phyloP scores from a whole-genome alignment of 2,888 invertebrate genomes.

The Schrankia costaestrigalis region DNA sequence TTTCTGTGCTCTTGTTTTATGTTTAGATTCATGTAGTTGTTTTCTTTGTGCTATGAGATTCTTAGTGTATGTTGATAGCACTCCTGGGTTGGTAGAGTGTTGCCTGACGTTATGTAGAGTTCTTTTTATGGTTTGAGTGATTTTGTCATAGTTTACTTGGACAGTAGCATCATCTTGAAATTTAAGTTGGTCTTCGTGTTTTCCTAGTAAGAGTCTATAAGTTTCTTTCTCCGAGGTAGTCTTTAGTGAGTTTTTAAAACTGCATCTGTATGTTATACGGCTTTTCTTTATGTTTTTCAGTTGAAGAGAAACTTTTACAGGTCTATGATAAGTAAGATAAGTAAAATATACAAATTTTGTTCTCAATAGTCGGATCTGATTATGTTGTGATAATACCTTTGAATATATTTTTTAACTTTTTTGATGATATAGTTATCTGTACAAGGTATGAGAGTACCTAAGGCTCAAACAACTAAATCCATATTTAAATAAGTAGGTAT shows the following conservation, averaged over 20 bases:
- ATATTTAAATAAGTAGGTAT: no score
- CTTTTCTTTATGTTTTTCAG: not conserved
- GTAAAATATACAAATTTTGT: not conserved
- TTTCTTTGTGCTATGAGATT: not conserved
- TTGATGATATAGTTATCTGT: no score
- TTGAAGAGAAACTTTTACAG: not conserved
- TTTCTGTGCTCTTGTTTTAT: not conserved
- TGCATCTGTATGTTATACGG: not conserved
- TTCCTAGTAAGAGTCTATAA: not conserved
- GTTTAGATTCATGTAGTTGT: conserved; percentile 1
- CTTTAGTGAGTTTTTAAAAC: not conserved
- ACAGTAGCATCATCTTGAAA: not conserved
- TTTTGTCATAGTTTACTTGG: conserved; percentile 1
- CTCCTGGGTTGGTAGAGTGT: not conserved
- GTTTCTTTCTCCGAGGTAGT: not conserved
- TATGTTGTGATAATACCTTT: no score
- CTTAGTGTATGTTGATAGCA: not conserved
- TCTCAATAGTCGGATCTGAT: no score
- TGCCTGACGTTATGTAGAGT: not conserved
- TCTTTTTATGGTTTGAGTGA: not conserved
- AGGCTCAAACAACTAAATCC: no score
- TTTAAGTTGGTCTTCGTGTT: not conserved
- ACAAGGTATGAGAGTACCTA: no score
- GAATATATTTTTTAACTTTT: no score
- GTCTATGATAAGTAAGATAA: not conserved